These are phyloP conservation scores for Lasioglossum pauxillum DNA, from an alignment of 2,888 invertebrate species.

Conservation along the genomic window DNA sequence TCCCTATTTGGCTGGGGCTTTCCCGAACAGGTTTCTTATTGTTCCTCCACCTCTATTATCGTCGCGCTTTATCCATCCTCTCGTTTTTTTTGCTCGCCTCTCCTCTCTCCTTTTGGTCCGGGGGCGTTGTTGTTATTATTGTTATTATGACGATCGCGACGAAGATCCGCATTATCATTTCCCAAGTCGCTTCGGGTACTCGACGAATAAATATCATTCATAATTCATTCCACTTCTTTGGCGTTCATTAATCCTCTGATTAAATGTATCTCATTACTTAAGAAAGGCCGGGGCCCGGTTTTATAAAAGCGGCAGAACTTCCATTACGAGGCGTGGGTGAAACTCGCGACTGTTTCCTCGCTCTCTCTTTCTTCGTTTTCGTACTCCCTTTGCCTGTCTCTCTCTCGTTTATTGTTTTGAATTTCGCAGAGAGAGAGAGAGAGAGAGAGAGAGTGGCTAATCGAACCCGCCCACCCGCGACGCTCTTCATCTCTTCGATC, in stretches of 20 bases:
- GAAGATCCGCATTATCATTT: constrained; percentile 74
- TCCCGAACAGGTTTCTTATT: constrained; percentile 65
- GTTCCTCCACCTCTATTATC: constrained; percentile 55
- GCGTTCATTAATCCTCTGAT: constrained; percentile 81
- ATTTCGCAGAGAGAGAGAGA: constrained; percentile 59
- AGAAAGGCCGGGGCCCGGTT: constrained; percentile 61
- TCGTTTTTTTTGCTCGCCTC: not conserved
- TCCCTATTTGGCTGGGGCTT: constrained; percentile 43
- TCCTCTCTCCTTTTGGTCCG: not conserved
- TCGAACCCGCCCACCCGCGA: constrained; percentile 46
- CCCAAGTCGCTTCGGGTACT: constrained; percentile 69
- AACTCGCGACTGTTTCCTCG: constrained; percentile 43
- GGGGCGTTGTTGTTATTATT: constrained; percentile 47
- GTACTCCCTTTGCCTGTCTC: not conserved
- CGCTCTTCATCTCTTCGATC: constrained; percentile 46
- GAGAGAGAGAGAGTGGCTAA: constrained; percentile 50
- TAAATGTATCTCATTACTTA: constrained; percentile 80
- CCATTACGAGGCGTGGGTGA: constrained; percentile 62
- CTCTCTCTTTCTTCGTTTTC: not conserved
- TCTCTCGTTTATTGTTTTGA: constrained; percentile 53
- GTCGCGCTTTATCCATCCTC: constrained; percentile 34
- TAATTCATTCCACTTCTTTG: constrained; percentile 80
- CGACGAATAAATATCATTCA: constrained; percentile 80
- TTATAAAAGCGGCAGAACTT: constrained; percentile 68
- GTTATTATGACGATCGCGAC: constrained; percentile 66